Evolutionary conservation across 2,797 vertebrate genomes (phyloP), one percentile per base, ranked within the genome.

Genomic region (Siniperca obscura): DNA sequence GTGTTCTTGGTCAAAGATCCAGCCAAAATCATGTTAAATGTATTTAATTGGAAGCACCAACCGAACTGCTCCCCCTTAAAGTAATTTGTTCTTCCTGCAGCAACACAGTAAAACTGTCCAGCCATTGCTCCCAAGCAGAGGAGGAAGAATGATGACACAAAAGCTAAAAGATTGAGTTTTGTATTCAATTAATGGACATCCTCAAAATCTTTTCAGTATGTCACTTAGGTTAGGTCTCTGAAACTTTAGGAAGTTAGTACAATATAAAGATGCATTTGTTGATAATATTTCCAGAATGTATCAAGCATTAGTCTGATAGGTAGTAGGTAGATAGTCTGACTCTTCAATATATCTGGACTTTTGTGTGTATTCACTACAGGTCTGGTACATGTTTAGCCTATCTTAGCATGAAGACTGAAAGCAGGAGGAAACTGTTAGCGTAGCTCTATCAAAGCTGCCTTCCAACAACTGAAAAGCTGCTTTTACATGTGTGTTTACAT

Each of bases 1-100:
- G 68, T 72, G 46, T 71, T 71, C 46, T 27, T 59, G 52, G 46
- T 74, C 46, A 86, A 71, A 79, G 52, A 81, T 81, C 22, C 66
- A 69, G 85, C 86, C 88, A 89, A 72, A 78, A 68, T 73, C 44
- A 73, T 81, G 78, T 81, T 69, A 61, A 60, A 87, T 85, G 81
- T 78, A 82, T 89, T 88, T 86, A 5, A 44, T 9, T 74, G 78
- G 56, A 75, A 70, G 50, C 77, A 74, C 62, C 74, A 53, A 62
- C 64, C 76, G 62, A 75, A 59, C 65, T 14, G 55, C 36, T 21
- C 17, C 13, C 48, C 17, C 60, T 76, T 77, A 74, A 86, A 80
- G 80, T 84, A 86, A 87, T 82, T 91, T 86, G 73, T 55, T 82
- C 25, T 38, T 55, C 27, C 69, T 76, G 85, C 70, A 85, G 89